Conservation (phyloP, 1,140 invertebrate genomes). For the Cardiocondyla obscurior region DNA sequence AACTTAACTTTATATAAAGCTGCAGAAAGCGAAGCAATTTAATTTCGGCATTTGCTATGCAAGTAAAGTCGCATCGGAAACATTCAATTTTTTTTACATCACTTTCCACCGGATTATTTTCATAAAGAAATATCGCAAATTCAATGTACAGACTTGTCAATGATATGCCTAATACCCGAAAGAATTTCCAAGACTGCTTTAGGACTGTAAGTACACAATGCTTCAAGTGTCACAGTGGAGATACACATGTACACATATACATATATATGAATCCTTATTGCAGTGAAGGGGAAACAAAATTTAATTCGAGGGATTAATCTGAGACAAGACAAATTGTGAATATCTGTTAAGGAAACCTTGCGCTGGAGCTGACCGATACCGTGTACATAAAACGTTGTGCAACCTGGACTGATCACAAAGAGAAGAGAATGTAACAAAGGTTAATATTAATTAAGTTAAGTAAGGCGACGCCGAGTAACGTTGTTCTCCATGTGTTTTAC, state of each 20-base stretch:
- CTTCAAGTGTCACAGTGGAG: conserved; percentile 57
- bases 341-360: conserved; percentile 70
- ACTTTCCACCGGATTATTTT: conserved; percentile 30
- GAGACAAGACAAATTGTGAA: conserved; percentile 63
- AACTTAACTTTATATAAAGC: conserved; percentile 29
- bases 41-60: not conserved
- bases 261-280: conserved; percentile 68
- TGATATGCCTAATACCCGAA: conserved; percentile 51
- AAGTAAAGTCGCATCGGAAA: conserved; percentile 10
- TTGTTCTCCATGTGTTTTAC: conserved; percentile 77
- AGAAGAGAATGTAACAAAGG: conserved; percentile 70
- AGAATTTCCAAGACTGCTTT: conserved; percentile 70
- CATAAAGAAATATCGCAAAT: conserved; percentile 58
- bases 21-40: conserved; percentile 34
- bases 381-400: conserved; percentile 73
- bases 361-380: conserved; percentile 72
- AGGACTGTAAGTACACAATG: conserved; percentile 64
- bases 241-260: conserved; percentile 61
- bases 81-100: not conserved
- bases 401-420: conserved; percentile 72
- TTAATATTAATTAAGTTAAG: conserved; percentile 73
- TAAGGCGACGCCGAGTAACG: conserved; percentile 75
- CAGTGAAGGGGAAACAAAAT: conserved; percentile 38
- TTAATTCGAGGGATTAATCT: conserved; percentile 58
- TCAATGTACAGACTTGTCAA: conserved; percentile 64